Base-by-base conservation (phyloP, 2,113 vertebrate species). In the Blennius ocellaris region DNA sequence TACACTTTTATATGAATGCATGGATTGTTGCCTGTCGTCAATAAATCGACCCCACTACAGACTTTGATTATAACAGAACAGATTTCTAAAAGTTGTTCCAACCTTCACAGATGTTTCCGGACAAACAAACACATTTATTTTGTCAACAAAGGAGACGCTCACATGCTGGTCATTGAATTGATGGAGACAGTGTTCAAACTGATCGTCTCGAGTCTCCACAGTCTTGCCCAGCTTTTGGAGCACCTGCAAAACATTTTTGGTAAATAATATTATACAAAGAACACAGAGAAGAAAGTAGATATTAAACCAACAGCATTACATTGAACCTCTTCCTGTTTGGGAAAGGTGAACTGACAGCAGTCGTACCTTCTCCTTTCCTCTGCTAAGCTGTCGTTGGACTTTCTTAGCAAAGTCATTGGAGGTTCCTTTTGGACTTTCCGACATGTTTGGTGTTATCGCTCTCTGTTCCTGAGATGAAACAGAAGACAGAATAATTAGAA, bases 91-190 rank as follows among this genome's bases (percentile, higher is more conserved):
- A n/a, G n/a, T n/a, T n/a, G n/a, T n/a, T n/a, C n/a, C n/a, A n/a
- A 36, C 47, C 51, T 51, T 59, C 21, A 30, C 21, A 2, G 21
- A 30, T 30, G 21, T 30, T 30, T 30, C 21, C 21, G 4, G 21
- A 30, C 21, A 30, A 30, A 30, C 21, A 30, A 30, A 30, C 21
- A 30, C 21, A 2, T 30, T 30, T 30, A 30, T 30, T 30, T 30
- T 30, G 21, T 30, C 21, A 30, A 30, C 21, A 30, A 30, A 30
- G 21, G 2, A 2, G 21, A 30, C 4, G 21, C 21, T 87, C 82
- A 99, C 97, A 96, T 99, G 97, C 67, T 99, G 97, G 79, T 95
- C 94, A 50, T 86, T 90, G 81, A 98, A 95, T 79, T 93, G 91
- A 66, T 83, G 92, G 8, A 94, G 86, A 53, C 57, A 95, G 9